Evolutionary conservation across 1,140 invertebrate genomes (phyloP), one percentile per base, ranked within the genome.

Genomic region (Phthorimaea operculella): DNA sequence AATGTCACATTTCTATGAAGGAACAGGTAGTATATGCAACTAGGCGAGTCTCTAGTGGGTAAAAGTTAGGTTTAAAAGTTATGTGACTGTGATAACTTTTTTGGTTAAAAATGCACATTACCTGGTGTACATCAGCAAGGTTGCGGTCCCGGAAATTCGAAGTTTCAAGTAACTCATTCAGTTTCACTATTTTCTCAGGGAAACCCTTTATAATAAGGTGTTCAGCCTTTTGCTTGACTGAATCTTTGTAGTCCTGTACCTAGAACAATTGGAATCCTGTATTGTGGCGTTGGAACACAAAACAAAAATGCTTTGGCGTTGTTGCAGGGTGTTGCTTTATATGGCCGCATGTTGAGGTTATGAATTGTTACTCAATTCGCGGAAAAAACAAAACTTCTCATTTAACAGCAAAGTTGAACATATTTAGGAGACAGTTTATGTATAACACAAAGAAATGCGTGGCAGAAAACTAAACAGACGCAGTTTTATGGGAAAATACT

Each of bases 141-240:
- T 92, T 89, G 58, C 91, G 88, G 69, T 92, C 91, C 68, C 90
- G 90, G 72, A 96, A 95, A 70, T 91, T 90, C 51, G 92, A 86
- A 34, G 92, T 94, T 64, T 94, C 91, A 58, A 97, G 79, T 39
- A 97, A 79, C 62, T 92, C 90, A 86, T 97, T 96, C 48, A 98
- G 85, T 77, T 93, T 91, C 0, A 96, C 90, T 60, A 97, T 96
- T 84, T 96, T 96, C 71, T 94, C 92, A 1, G 96, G 96, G 79
- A 98, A 96, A 44, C 91, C 92, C 76, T 93, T 93, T 34, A 95
- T 88, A 52, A 97, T 91, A 42, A 97, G 80, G 64, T 92, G 89
- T 78, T 98, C 96, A 12, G 94, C 95, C 84, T 94, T 93, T 33
- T 88, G 88, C 79, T 93, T 94, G 52, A 95, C 77, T 15, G 90